Evolutionary conservation across 2,888 invertebrate genomes (phyloP).

Genomic region (Chloroclysta siterata): DNA sequence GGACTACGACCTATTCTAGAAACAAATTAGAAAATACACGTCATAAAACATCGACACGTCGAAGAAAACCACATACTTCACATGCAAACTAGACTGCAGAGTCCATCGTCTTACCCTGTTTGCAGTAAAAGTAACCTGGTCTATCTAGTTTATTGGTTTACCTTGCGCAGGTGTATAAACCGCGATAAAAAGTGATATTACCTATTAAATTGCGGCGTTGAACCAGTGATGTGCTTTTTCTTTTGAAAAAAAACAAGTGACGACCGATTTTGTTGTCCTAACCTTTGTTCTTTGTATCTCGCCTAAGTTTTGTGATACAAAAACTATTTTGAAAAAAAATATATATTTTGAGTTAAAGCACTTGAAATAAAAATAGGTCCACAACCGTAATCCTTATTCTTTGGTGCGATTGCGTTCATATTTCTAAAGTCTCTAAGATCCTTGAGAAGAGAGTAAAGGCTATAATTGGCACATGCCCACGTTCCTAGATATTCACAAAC

Average conservation of each 20-base stretch:
- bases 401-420: too few species aligned
- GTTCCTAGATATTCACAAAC: not conserved
- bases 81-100: not conserved
- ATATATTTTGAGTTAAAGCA: too few species aligned
- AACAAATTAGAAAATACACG: not conserved
- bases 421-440: not conserved
- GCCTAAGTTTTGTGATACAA: too few species aligned
- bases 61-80: not conserved
- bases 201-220: slow-evolving; percentile 9
- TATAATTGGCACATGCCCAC: slow-evolving; percentile 1
- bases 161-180: slow-evolving; percentile 18
- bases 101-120: not conserved
- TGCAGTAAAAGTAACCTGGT: slow-evolving; percentile 2
- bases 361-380: too few species aligned
- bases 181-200: slow-evolving; percentile 10
- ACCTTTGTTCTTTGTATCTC: too few species aligned
- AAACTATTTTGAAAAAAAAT: too few species aligned
- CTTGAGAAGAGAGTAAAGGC: not conserved
- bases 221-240: slow-evolving; percentile 4
- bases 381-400: too few species aligned
- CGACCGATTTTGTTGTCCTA: too few species aligned
- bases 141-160: slow-evolving; percentile 3
- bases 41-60: not conserved
- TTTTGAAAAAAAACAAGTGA: too few species aligned
- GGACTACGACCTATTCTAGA: not conserved